Conservation (phyloP, 2,113 vertebrate species). For the Himantopus leucocephalus region DNA sequence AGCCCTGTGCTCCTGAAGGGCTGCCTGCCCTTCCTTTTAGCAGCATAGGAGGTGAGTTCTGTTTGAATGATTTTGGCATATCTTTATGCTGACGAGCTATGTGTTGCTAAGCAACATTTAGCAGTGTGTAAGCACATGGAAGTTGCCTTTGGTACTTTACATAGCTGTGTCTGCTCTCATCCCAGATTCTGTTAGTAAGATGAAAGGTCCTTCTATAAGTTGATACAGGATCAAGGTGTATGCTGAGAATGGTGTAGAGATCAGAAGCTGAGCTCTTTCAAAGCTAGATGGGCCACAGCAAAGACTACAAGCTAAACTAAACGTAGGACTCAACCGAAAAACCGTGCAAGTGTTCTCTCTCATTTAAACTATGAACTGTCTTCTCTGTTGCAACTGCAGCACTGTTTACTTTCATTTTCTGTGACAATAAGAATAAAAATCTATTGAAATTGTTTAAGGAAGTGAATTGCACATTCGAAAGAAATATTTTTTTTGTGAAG, state of each 20-base stretch:
- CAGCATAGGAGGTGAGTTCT: not conserved
- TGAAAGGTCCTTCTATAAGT: conserved; percentile 14
- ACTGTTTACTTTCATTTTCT: not conserved
- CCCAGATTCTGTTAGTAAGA: not conserved
- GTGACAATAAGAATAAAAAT: not conserved
- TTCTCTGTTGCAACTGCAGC: not conserved
- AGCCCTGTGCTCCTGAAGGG: not conserved
- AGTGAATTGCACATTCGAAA: not conserved
- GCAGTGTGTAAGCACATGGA: not conserved
- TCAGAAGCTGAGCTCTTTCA: conserved; percentile 12
- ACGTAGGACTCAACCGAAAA: not conserved
- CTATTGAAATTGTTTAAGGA: not conserved
- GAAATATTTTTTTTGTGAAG: not conserved
- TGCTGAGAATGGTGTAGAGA: not conserved
- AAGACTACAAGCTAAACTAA: conserved; percentile 11
- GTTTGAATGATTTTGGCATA: not conserved
- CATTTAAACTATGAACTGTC: not conserved
- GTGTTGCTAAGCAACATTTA: conserved; percentile 18
- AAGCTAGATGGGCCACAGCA: not conserved
- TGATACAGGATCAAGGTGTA: not conserved
- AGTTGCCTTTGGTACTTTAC: conserved; percentile 8
- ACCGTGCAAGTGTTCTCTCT: not conserved
- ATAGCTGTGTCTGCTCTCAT: not conserved
- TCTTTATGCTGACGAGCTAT: not conserved
- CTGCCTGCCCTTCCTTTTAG: not conserved